A percentile compares a stretch with the other conserved stretches of the same genome.
These are phyloP conservation scores for Dryoscopus gambensis DNA, from an alignment of 2,113 vertebrate species.

Conservation along the genomic window DNA sequence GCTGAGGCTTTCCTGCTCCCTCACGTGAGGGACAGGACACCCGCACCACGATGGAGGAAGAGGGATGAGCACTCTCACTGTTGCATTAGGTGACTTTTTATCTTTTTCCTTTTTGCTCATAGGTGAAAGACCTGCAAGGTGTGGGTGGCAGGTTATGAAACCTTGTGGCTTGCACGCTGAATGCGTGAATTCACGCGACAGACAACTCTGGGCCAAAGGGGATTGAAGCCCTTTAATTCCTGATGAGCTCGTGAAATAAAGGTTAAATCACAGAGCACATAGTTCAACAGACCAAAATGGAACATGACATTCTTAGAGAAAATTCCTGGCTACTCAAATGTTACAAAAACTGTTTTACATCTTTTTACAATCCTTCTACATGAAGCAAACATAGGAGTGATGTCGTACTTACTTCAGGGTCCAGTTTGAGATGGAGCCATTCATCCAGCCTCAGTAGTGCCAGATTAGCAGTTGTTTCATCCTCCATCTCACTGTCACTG, in stretches of 20 bases:
- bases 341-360: neutral
- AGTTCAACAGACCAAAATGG: neutral
- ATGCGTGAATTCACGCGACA: rapidly evolving
- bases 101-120: neutral
- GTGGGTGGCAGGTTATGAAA: neutral
- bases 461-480: conserved; percentile 69
- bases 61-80: neutral
- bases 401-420: conserved; percentile 79
- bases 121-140: neutral
- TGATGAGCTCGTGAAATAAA: neutral
- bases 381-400: neutral
- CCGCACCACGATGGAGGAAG: neutral
- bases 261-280: rapidly evolving
- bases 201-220: neutral
- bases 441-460: conserved; percentile 85
- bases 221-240: neutral
- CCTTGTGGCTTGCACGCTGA: neutral
- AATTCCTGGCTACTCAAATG: neutral
- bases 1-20: neutral
- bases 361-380: neutral
- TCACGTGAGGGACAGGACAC: rapidly evolving
- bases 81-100: neutral
- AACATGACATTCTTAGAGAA: neutral
- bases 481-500: conserved; percentile 90
- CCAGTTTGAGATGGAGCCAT: conserved; percentile 85